Evolutionary conservation across 2,888 invertebrate genomes (phyloP).

Genomic region (Dyspetes luteomarginatus): DNA sequence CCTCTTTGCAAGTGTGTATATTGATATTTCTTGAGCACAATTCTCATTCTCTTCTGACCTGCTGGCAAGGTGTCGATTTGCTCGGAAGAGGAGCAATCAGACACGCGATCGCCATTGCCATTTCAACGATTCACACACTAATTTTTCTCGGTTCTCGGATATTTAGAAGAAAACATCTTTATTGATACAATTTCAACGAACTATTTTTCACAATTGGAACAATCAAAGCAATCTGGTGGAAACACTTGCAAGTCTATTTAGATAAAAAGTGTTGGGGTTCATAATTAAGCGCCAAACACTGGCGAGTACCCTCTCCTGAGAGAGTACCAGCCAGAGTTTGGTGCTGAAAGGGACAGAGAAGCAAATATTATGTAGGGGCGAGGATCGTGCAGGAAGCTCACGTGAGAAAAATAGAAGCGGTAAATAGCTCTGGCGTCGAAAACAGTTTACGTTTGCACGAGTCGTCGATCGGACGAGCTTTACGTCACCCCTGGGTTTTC

Average conservation of each 20-base stretch:
- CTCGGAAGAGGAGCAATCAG: conserved; percentile 56
- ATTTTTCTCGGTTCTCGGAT: conserved; percentile 1
- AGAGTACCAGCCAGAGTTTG: no score
- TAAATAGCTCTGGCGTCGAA: conserved; percentile 39
- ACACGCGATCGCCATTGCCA: conserved; percentile 46
- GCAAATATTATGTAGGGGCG: conserved; percentile 15
- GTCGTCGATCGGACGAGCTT: conserved; percentile 72
- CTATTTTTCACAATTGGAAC: not conserved
- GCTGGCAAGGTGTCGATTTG: conserved; percentile 53
- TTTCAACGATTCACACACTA: conserved; percentile 46
- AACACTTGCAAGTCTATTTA: no score
- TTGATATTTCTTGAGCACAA: conserved; percentile 2
- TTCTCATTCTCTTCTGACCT: conserved; percentile 19
- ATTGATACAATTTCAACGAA: conserved; percentile 29
- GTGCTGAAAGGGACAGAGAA: no score
- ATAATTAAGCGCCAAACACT: no score
- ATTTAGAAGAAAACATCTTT: not conserved
- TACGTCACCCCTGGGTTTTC: conserved; percentile 42
- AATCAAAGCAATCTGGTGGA: not conserved
- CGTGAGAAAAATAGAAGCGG: conserved; percentile 30
- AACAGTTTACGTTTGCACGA: conserved; percentile 71
- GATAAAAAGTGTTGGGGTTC: no score
- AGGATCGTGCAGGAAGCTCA: not conserved
- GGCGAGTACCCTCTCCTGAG: no score
- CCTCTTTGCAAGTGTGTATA: not conserved